Evolutionary conservation across 2,888 invertebrate genomes (phyloP).

Genomic region (Perizoma flavofasciatum): DNA sequence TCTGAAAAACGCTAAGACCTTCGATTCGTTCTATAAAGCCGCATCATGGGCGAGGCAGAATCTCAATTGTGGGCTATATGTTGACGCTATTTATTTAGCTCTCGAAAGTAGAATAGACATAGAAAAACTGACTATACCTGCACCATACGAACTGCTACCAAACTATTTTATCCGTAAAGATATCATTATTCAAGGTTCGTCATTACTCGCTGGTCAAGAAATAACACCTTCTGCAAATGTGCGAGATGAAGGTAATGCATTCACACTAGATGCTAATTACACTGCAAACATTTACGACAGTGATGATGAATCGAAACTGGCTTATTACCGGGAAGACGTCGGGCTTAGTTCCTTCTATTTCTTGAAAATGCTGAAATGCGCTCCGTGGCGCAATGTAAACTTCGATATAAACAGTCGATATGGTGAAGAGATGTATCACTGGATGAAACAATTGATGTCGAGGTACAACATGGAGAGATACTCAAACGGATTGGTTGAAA

Average conservation of each 20-base stretch:
- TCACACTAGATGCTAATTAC: constrained; percentile 68
- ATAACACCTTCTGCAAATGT: constrained; percentile 54
- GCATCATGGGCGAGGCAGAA: constrained; percentile 85
- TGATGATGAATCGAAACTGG: constrained; percentile 82
- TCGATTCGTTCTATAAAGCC: constrained; percentile 82
- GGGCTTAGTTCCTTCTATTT: constrained; percentile 87
- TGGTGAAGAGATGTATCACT: constrained; percentile 86
- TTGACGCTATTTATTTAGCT: constrained; percentile 85
- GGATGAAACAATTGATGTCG: constrained; percentile 87
- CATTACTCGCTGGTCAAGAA: constrained; percentile 56
- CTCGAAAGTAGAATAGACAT: constrained; percentile 84
- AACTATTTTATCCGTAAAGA: constrained; percentile 86
- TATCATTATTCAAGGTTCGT: constrained; percentile 76
- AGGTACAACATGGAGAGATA: constrained; percentile 89
- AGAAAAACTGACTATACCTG: constrained; percentile 83
- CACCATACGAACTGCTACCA: constrained; percentile 87
- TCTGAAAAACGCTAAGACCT: constrained; percentile 82
- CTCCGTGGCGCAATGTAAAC: constrained; percentile 82
- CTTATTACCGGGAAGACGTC: constrained; percentile 89
- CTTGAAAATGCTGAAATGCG: constrained; percentile 78
- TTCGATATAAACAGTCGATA: constrained; percentile 68
- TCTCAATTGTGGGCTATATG: constrained; percentile 86
- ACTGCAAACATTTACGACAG: constrained; percentile 67
- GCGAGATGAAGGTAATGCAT: constrained; percentile 67
- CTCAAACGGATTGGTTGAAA: constrained; percentile 85